A percentile compares a stretch with the other conserved stretches of the same genome.
These are phyloP conservation scores for Xiphophorus couchianus DNA, from an alignment of 2,113 vertebrate genomes.

Conservation along the genomic window DNA sequence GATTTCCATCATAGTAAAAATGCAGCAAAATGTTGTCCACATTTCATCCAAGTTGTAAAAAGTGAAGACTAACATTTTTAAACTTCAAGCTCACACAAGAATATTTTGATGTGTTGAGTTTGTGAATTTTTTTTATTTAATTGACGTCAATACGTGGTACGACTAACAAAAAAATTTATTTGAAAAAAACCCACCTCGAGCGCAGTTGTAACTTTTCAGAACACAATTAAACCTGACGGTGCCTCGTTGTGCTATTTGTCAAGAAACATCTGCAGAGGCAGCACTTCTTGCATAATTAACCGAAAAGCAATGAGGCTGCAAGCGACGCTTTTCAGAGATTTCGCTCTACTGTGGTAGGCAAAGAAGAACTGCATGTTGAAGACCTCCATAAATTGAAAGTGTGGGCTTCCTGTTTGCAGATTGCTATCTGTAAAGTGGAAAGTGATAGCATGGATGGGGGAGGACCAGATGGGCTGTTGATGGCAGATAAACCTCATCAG, in stretches of 20 bases:
- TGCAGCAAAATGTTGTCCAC: too few relatives aligned
- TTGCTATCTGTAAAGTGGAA: not conserved
- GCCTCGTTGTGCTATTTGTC: not conserved
- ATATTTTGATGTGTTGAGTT: not conserved
- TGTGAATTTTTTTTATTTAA: not conserved
- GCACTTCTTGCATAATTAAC: not conserved
- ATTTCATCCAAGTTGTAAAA: too few relatives aligned
- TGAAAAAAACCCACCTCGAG: not conserved
- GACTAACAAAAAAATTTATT: not conserved
- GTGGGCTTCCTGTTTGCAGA: not conserved
- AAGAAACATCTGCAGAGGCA: constrained; percentile 9
- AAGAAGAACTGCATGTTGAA: not conserved
- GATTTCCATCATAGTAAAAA: too few relatives aligned
- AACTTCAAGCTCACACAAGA: not conserved
- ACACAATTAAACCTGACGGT: not conserved
- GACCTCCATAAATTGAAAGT: not conserved
- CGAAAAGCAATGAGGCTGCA: not conserved
- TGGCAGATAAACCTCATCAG: not conserved
- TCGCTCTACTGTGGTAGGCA: not conserved
- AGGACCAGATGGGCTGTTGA: not conserved
- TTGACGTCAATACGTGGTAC: not conserved
- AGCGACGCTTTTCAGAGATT: not conserved
- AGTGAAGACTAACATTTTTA: too few relatives aligned
- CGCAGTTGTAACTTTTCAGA: not conserved
- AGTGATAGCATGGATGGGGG: not conserved